Base-by-base conservation (phyloP, 64 coral and sea anemone genomes). In the Hydrozoanthus tunicans region DNA sequence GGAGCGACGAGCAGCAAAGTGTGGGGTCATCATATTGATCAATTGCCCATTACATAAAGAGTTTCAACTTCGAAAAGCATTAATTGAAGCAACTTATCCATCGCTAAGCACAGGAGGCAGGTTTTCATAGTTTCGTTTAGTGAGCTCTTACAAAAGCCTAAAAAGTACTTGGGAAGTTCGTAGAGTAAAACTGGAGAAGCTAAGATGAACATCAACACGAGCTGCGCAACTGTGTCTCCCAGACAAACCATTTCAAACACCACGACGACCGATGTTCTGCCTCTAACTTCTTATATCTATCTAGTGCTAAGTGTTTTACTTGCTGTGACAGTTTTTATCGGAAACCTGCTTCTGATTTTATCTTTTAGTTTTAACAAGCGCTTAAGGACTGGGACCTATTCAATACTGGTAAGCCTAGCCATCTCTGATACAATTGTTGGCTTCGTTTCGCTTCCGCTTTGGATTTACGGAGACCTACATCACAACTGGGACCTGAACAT, bases 301-400 rank as follows among this genome's bases (percentile, higher is more conserved):
- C 62, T 83, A 9, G 62, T 52, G 4, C 51, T 83, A 32, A 62
- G 59, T 17, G 81, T 83, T 66, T 61, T 83, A 53, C 63, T 83
- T 51, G 81, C 61, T n/a, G 9, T 83, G 3, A 25, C 52, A 53
- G 63, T 83, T 51, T 54, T 83, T 67, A 6, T 7, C 17, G 81
- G 81, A 53, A 83, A 83, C 14, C 52, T 54, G 24, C 61, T 83
- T 83, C 67, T 83, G 14, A 83, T 83, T 53, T 43, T 83, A 83
- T 83, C 81, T 52, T 83, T 53, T 61, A 54, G 52, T 25, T 67
- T 8, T 7, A 83, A 68, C 62, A 68, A 53, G 53, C 81, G 26
- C 5, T 53, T 83, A 8, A 83, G 62, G 54, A 83, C 26, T 83
- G 61, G 81, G 17, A 83, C 81, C 3, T 83, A 83, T 32, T 66